Evolutionary conservation across 2,888 invertebrate genomes (phyloP), one percentile per base, ranked within the genome.

Genomic region (Leptinotarsa juncta): DNA sequence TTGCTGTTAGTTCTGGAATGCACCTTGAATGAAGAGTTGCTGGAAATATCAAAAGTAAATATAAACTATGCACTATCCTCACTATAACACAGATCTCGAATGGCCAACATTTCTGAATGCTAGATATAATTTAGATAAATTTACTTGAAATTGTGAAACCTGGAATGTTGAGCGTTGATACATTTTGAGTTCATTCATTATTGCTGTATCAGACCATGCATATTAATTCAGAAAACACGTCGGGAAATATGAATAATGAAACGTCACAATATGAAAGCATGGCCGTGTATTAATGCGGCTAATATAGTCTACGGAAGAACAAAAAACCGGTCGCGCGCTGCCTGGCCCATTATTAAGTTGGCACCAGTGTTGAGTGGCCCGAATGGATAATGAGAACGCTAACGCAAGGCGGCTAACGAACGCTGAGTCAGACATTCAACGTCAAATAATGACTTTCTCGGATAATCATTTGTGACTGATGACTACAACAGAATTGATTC

Each of bases 391-490:
- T 73, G 73, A 72, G 71, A 75, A 70, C 76, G 73, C 42, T 42
- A 42, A 42, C 42, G 74, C 77, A 53, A 48, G 66, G 65, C 65
- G 42, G 76, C 80, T 84, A 85, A 84, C 84, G 84, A 85, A 83
- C 82, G 85, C 85, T 85, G 86, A 85, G 80, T 86, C 84, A 84
- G 85, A 80, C 76, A 78, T 78, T 75, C 80, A 80, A 78, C 82
- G 81, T 80, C 82, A 80, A 70, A 75, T 76, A 82, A 84, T 83
- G 82, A 82, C 82, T 81, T 82, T 82, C 80, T 77, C 80, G 83
- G 84, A 86, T 86, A 86, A 86, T 86, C 84, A 83, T 84, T 82
- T 81, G 84, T 84, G 84, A 84, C 83, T 83, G 83, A 84, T 84
- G 84, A 84, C 84, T 84, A 81, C 79, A 79, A 82, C 79, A 80